phyloP scores from a whole-genome alignment of 2,888 invertebrate genomes.

The Drosophila eohydei region DNA sequence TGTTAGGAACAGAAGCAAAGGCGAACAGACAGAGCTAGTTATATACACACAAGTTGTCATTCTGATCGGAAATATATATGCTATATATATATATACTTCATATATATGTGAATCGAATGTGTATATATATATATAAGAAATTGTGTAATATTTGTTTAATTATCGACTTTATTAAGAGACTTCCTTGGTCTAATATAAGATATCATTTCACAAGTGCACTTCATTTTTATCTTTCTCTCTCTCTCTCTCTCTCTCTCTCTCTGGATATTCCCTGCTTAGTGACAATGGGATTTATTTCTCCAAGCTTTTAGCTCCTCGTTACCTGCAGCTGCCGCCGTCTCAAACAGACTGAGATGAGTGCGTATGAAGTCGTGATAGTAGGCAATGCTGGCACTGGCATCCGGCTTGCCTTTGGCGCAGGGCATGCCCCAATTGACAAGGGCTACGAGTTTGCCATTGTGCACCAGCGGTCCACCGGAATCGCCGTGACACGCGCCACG shows the following conservation, averaged over 20 bases:
- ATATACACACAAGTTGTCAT: too few species aligned
- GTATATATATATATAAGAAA: too few species aligned
- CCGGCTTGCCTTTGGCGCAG: constrained; percentile 82
- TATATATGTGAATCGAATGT: too few species aligned
- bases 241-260: too few species aligned
- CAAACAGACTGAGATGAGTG: constrained; percentile 60
- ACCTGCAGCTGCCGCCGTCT: constrained; percentile 12
- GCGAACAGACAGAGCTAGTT: too few species aligned
- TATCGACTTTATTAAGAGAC: neutral
- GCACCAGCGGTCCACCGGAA: constrained; percentile 82
- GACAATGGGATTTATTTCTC: constrained; percentile 29
- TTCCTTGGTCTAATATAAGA: neutral
- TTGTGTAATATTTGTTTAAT: too few species aligned
- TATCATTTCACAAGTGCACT: neutral
- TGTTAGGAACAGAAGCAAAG: too few species aligned
- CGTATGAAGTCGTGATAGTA: constrained; percentile 84
- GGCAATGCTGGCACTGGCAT: constrained; percentile 82
- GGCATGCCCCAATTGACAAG: constrained; percentile 84
- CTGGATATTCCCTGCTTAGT: constrained; percentile 19
- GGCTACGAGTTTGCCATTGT: constrained; percentile 80
- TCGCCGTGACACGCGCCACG: constrained; percentile 86
- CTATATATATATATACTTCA: too few species aligned
- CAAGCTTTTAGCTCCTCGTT: constrained; percentile 4
- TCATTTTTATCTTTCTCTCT: too few species aligned
- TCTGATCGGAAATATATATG: too few species aligned